Percentiles rank a stretch among this genome's conserved stretches.
Conservation (phyloP, 2,888 invertebrate species). For the Esperia sulphurella region DNA sequence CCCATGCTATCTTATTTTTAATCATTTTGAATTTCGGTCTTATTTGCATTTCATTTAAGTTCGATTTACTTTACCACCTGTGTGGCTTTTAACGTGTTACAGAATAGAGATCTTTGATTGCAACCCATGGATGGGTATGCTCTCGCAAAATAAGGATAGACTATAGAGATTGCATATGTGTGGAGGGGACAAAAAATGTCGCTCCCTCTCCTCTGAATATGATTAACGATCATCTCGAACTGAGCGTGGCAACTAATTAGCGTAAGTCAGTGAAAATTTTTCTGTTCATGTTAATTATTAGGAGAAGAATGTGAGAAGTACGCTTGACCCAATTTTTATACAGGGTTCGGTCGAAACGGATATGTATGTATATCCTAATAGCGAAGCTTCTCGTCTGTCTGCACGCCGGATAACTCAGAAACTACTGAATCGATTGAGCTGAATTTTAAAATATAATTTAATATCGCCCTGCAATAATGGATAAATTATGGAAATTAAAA, state of each 20-base stretch:
- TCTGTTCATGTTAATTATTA: slow-evolving; percentile 1
- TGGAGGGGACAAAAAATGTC: slow-evolving; percentile 16
- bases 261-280: slow-evolving; percentile 20
- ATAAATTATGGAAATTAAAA: too few relatives aligned
- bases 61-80: neutral
- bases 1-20: neutral
- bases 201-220: slow-evolving; percentile 15
- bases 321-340: neutral
- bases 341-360: too few relatives aligned
- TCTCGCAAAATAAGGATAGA: slow-evolving; percentile 22
- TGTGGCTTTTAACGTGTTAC: neutral
- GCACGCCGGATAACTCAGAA: too few relatives aligned
- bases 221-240: slow-evolving; percentile 22
- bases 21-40: neutral
- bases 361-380: too few relatives aligned
- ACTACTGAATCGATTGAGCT: too few relatives aligned
- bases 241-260: slow-evolving; percentile 32
- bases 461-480: too few relatives aligned
- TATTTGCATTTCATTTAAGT: slow-evolving; percentile 6
- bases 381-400: too few relatives aligned
- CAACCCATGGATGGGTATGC: slow-evolving; percentile 21
- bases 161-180: slow-evolving; percentile 1
- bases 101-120: slow-evolving; percentile 16
- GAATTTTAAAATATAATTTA: too few relatives aligned
- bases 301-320: neutral